Evolutionary conservation across 2,888 invertebrate genomes (phyloP).

Genomic region (Muscina levida): DNA sequence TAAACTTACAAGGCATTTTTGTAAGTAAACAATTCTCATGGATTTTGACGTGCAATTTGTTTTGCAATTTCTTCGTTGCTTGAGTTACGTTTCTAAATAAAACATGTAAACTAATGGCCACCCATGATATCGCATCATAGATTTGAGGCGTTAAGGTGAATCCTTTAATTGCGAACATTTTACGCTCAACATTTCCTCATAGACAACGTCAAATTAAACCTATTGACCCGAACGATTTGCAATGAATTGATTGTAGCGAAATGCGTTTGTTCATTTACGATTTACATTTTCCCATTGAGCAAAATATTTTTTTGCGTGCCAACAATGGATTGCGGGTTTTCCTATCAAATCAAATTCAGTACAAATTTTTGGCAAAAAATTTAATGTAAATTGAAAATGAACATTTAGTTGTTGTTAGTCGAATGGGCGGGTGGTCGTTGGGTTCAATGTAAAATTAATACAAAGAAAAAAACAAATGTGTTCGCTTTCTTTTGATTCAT

Average conservation of each 20-base stretch:
- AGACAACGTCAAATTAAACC: slow-evolving; percentile 7
- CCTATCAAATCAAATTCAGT: slow-evolving; percentile 4
- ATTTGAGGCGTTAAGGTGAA: too few relatives aligned
- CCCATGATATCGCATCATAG: too few relatives aligned
- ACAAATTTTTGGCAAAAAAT: slow-evolving; percentile 25
- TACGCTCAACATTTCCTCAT: not conserved
- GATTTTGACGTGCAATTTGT: too few relatives aligned
- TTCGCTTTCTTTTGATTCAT: slow-evolving; percentile 8
- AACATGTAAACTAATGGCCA: too few relatives aligned
- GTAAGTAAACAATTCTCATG: too few relatives aligned
- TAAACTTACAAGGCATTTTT: too few relatives aligned
- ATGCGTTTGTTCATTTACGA: not conserved
- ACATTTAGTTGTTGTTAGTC: not conserved
- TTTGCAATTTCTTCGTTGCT: too few relatives aligned
- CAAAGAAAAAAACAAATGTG: slow-evolving; percentile 12
- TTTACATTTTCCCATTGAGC: slow-evolving; percentile 9
- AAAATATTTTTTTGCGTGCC: slow-evolving; percentile 13
- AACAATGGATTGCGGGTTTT: slow-evolving; percentile 8
- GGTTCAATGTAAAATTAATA: slow-evolving; percentile 23
- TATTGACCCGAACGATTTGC: slow-evolving; percentile 19
- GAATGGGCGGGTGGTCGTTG: not conserved
- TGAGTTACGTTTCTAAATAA: too few relatives aligned
- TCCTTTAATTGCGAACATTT: too few relatives aligned
- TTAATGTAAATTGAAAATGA: slow-evolving; percentile 7
- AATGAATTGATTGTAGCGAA: slow-evolving; percentile 6